Evolutionary conservation across 1,140 invertebrate genomes (phyloP), one percentile per base, ranked within the genome.

Genomic region (Geopemphigus sp.): DNA sequence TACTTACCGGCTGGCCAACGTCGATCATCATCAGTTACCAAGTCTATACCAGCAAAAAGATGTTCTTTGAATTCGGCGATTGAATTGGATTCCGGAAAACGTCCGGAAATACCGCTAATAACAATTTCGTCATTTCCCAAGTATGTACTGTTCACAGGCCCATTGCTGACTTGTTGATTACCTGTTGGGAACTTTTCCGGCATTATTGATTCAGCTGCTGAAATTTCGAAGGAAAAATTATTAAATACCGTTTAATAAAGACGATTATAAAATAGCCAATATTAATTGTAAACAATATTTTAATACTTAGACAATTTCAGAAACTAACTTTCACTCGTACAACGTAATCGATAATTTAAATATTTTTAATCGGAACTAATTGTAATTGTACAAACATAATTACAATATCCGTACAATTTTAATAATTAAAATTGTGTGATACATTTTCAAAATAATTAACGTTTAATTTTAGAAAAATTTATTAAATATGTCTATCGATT

Each of bases 51-150:
- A 53, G 91, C 90, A 84, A 95, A 92, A 19, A 98, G 88, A 83
- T 95, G 89, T 82, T 94, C 87, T 82, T 91, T 92, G 85, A 98
- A 97, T 86, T 98, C 95, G 82, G 95, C 92, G 81, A 98, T 92
- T 84, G 89, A 92, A 72, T 91, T 89, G 59, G 93, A 95, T 85
- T 97, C 93, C 0, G 96, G 96, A 81, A 97, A 88, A 82, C 95
- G 91, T 80, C 95, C 95, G 54, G 95, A 96, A 83, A 98, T 90
- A 50, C 96, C 96, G 68, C 90, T 90, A 81, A 98, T 93, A 63
- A 95, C 94, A 81, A 98, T 89, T 78, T 95, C 92, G 26, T 87
- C 84, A 32, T 80, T 47, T 61, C 22, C 73, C 17, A 0, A 29
- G 1, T 54, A 11, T 14, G 22, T 72, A 57, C 53, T 15, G 11